These are phyloP conservation scores for Brachyrhaphis roseni DNA, from an alignment of 2,797 vertebrate species.

Conservation along the genomic window DNA sequence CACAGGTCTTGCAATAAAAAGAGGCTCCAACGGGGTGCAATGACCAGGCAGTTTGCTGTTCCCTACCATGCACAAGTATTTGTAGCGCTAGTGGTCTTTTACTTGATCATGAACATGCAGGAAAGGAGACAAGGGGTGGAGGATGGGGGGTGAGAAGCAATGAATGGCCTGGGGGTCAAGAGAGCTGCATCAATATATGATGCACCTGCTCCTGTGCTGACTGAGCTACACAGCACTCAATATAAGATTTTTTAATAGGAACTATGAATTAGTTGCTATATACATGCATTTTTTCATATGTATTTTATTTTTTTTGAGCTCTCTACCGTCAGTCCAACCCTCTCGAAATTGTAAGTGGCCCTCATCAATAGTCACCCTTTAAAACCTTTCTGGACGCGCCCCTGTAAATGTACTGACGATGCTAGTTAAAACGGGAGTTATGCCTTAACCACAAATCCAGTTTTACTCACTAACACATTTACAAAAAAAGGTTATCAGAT, in stretches of 20 bases:
- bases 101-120: not conserved
- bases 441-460: not conserved
- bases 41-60: not conserved
- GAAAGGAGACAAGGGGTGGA: not conserved
- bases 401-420: not conserved
- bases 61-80: not conserved
- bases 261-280: not conserved
- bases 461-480: not conserved
- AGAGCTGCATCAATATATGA: conserved; percentile 1
- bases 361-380: not conserved
- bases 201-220: not conserved
- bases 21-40: not conserved
- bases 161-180: not conserved
- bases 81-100: not conserved
- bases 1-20: not conserved
- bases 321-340: not conserved
- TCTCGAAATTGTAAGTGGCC: not conserved
- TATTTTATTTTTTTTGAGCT: not conserved
- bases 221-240: not conserved
- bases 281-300: not conserved
- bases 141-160: not conserved
- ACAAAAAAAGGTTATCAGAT: not conserved
- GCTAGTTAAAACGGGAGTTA: not conserved
- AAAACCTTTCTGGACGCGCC: not conserved
- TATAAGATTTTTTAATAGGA: not conserved